Conservation (phyloP, 92 coral and sea anemone species). For the Montipora capitata region DNA sequence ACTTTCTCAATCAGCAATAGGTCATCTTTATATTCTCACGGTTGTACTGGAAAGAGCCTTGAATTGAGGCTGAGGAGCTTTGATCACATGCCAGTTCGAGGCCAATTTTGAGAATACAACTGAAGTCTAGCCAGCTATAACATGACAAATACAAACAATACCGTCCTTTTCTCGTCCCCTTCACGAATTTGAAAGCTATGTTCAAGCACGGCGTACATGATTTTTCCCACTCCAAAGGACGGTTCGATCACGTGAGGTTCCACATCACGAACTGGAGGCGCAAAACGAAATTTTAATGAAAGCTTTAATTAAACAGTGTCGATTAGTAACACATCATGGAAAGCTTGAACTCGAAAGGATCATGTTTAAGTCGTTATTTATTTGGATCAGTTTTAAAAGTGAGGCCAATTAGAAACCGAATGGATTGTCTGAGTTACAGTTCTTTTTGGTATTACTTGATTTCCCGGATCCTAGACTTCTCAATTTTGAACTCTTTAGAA, state of each 20-base stretch:
- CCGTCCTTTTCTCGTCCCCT: slow-evolving; percentile 99
- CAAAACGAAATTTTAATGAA: neutral
- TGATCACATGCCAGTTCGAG: too few species aligned
- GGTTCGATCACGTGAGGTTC: slow-evolving; percentile 99
- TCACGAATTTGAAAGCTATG: slow-evolving; percentile 94
- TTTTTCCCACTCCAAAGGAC: slow-evolving; percentile 98
- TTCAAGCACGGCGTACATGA: slow-evolving; percentile 95
- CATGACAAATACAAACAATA: slow-evolving; percentile 16
- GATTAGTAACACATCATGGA: too few species aligned
- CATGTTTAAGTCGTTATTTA: too few species aligned
- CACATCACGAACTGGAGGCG: slow-evolving; percentile 91
- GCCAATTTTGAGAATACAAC: too few species aligned
- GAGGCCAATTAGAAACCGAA: too few species aligned
- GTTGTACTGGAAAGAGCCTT: too few species aligned
- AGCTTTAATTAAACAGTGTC: neutral
- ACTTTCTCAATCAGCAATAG: too few species aligned
- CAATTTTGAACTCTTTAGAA: slow-evolving; percentile 82
- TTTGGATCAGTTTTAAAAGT: too few species aligned
- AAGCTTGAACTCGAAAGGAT: too few species aligned
- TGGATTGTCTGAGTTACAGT: slow-evolving; percentile 18
- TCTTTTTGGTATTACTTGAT: slow-evolving; percentile 96
- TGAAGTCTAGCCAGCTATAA: too few species aligned
- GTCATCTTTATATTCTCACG: too few species aligned
- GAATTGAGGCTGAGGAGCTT: too few species aligned
- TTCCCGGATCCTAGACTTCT: slow-evolving; percentile 92